A percentile compares a stretch with the other conserved stretches of the same genome.
These are phyloP conservation scores for Gorsachius goisagi DNA, from an alignment of 2,113 vertebrate species.

Conservation along the genomic window DNA sequence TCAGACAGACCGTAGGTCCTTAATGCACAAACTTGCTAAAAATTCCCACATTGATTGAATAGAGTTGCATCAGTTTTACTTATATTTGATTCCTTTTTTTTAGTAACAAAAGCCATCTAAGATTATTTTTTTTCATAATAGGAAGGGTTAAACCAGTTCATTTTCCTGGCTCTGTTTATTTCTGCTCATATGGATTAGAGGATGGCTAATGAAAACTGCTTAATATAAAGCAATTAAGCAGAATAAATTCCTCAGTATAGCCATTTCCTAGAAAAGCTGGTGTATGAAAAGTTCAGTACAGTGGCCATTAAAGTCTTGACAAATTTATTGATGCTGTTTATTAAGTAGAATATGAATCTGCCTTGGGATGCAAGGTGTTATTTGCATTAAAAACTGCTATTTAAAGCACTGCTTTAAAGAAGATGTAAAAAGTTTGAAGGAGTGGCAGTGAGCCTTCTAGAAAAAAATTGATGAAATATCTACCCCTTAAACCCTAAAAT, in stretches of 20 bases:
- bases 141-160: not conserved
- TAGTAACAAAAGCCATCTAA: not conserved
- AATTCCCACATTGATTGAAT: conserved; percentile 32
- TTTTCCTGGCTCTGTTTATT: not conserved
- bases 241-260: conserved; percentile 16
- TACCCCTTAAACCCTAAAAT: conserved; percentile 67
- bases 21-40: conserved; percentile 23
- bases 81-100: not conserved
- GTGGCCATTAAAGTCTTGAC: conserved; percentile 29
- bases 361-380: conserved; percentile 23
- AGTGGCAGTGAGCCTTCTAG: not conserved
- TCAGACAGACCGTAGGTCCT: conserved; percentile 3
- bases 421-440: conserved; percentile 61
- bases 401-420: conserved; percentile 44
- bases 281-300: not conserved
- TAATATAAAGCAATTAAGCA: conserved; percentile 26
- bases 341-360: conserved; percentile 53
- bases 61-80: not conserved
- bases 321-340: conserved; percentile 57
- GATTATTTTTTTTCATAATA: not conserved
- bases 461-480: conserved; percentile 43
- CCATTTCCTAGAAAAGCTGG: not conserved
- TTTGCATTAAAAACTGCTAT: conserved; percentile 46
- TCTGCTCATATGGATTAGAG: not conserved
- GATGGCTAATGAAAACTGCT: not conserved